Evolutionary conservation across 2,797 vertebrate genomes (phyloP).

Genomic region (Lacerta viridis): DNA sequence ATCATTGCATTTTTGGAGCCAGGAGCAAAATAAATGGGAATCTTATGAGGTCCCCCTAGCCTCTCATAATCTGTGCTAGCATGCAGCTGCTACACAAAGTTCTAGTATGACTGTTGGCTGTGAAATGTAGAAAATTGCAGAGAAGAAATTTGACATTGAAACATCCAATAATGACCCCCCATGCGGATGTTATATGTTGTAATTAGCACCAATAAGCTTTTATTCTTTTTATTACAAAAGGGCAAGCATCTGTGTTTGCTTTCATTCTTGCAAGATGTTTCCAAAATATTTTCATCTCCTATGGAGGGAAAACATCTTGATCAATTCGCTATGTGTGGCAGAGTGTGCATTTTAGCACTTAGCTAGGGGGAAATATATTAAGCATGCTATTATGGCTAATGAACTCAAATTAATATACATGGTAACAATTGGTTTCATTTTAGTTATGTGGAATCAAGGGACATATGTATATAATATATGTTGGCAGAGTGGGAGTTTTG

Average conservation of each 20-base stretch:
- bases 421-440: neutral
- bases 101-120: slow-evolving; percentile 42
- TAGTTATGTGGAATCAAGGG: slow-evolving; percentile 2
- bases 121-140: slow-evolving; percentile 29
- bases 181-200: slow-evolving; percentile 61
- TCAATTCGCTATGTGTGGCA: slow-evolving; percentile 24
- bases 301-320: slow-evolving; percentile 22
- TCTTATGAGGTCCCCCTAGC: neutral
- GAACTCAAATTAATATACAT: slow-evolving; percentile 39
- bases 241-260: slow-evolving; percentile 56
- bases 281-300: slow-evolving; percentile 34
- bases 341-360: slow-evolving; percentile 23
- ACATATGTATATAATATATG: neutral
- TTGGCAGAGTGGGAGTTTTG: neutral
- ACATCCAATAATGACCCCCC: slow-evolving; percentile 46
- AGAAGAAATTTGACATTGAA: slow-evolving; percentile 48
- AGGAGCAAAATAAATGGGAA: slow-evolving; percentile 4
- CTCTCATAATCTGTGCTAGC: neutral
- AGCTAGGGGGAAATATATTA: slow-evolving; percentile 20
- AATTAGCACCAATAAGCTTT: slow-evolving; percentile 58
- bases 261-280: slow-evolving; percentile 49
- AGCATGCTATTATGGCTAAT: neutral
- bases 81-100: neutral
- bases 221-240: slow-evolving; percentile 46
- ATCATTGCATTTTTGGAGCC: neutral